phyloP scores from a whole-genome alignment of 2,888 invertebrate genomes.

The Dascillus cervinus region DNA sequence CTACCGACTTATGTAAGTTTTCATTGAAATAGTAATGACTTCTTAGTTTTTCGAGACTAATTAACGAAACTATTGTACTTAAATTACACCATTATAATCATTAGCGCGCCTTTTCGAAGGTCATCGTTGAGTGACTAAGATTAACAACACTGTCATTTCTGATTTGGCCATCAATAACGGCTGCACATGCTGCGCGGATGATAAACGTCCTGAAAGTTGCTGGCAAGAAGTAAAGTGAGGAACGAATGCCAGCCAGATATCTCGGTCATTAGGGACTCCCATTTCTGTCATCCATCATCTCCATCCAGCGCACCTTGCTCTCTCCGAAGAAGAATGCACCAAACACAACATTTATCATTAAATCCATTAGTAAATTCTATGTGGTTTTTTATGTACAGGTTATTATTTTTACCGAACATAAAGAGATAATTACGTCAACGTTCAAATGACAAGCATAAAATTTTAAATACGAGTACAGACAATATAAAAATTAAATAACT shows the following conservation, averaged over 20 bases:
- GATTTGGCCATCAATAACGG: constrained; percentile 41
- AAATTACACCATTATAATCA: constrained; percentile 32
- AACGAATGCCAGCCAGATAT: constrained; percentile 35
- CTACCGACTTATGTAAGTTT: too few species aligned
- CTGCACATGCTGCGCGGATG: constrained; percentile 33
- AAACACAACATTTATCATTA: constrained; percentile 22
- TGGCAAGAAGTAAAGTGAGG: constrained; percentile 31
- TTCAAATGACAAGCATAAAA: too few species aligned
- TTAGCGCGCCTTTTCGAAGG: constrained; percentile 29
- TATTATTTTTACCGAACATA: too few species aligned
- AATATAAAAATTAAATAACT: too few species aligned
- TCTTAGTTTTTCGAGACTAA: too few species aligned
- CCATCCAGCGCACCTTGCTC: constrained; percentile 20
- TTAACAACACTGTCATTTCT: constrained; percentile 41
- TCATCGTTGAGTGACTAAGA: constrained; percentile 38
- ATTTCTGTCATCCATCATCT: constrained; percentile 38
- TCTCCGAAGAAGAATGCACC: constrained; percentile 21
- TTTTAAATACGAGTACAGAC: too few species aligned
- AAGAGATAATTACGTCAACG: too few species aligned
- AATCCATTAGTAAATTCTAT: constrained; percentile 21
- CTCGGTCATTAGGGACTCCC: constrained; percentile 38
- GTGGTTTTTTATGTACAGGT: constrained; percentile 10
- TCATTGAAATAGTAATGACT: too few species aligned
- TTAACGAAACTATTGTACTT: too few species aligned
- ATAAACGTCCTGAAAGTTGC: constrained; percentile 36